Percentiles rank a stretch among this genome's conserved stretches.
Conservation (phyloP, 2,797 vertebrate species). For the Eleutherodactylus coqui region DNA sequence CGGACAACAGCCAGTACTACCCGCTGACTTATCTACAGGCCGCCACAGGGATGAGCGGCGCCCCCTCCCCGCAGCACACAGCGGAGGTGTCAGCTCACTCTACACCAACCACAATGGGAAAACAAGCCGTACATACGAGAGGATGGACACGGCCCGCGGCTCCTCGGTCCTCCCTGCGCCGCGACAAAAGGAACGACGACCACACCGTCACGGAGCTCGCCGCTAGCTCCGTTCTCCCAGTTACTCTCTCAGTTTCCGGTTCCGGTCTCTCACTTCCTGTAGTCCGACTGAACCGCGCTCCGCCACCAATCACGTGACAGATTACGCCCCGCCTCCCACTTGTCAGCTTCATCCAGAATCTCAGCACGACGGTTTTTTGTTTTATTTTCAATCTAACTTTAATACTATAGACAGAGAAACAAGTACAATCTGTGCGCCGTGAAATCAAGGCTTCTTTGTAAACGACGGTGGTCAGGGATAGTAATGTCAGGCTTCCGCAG, state of each 20-base stretch:
- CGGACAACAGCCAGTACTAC: no score
- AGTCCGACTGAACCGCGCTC: constrained; percentile 29
- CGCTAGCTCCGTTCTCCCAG: constrained; percentile 1
- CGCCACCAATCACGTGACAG: constrained; percentile 49
- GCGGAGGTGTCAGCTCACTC: not conserved
- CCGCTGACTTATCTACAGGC: no score
- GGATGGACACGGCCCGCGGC: not conserved
- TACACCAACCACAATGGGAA: not conserved
- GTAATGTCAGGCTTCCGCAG: not conserved
- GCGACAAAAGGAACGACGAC: not conserved
- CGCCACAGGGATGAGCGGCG: no score
- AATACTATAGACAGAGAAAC: not conserved
- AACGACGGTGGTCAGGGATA: no score
- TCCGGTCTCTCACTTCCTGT: constrained; percentile 28
- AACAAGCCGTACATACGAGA: constrained; percentile 20
- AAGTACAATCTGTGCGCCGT: not conserved
- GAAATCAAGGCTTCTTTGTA: not conserved
- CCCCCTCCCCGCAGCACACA: no score
- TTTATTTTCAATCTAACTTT: not conserved
- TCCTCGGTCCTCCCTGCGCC: not conserved
- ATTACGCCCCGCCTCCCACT: not conserved
- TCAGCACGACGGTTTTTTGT: not conserved
- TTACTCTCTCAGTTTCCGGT: constrained; percentile 40
- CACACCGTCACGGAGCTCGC: not conserved
- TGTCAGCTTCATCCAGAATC: not conserved